Evolutionary conservation across 2,797 vertebrate genomes (phyloP), one percentile per base, ranked within the genome.

Genomic region (Acipenser oxyrinchus): DNA sequence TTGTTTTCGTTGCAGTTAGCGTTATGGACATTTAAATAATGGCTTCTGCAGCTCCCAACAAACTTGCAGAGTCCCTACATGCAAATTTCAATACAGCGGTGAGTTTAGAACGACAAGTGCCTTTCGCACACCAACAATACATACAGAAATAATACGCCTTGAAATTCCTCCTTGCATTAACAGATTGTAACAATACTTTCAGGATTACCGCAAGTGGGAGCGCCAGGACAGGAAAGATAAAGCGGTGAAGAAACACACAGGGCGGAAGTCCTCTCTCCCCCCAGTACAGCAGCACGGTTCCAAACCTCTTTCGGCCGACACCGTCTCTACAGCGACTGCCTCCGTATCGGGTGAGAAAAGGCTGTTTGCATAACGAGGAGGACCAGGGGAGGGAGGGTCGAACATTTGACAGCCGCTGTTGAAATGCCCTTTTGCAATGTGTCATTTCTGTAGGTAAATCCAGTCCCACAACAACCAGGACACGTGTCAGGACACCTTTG

Each of bases 161-260:
- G 60, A 68, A 66, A 66, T 74, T 73, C 63, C 69, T 23, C 10
- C 49, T 37, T 60, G 50, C 8, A 50, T 67, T 15, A 60, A 18
- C 13, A 67, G 59, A 67, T 61, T 52, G 52, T 60, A 60, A 60
- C 23, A 37, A 49, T 13, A 51, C 67, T 49, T 62, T 9, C 66
- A 79, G 78, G 71, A 77, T 71, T 79, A 76, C 65, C 74, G 70
- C 65, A 66, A 68, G 52, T 75, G 72, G 76, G 69, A 74, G 61
- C 59, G 70, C 49, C 65, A 13, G 15, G 48, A 51, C 12, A 69
- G 49, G 10, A 65, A 7, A 6, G 62, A 50, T 8, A 13, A 48
- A 13, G 10, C 23, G 6, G 62, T 65, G 10, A 67, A 57, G 18
- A 52, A 67, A 48, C 8, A 53, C 48, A 8, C 11, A 10, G 9